A percentile compares a stretch with the other conserved stretches of the same genome.
Conservation (phyloP, 2,797 vertebrate species). For the Peromyscus eremicus region DNA sequence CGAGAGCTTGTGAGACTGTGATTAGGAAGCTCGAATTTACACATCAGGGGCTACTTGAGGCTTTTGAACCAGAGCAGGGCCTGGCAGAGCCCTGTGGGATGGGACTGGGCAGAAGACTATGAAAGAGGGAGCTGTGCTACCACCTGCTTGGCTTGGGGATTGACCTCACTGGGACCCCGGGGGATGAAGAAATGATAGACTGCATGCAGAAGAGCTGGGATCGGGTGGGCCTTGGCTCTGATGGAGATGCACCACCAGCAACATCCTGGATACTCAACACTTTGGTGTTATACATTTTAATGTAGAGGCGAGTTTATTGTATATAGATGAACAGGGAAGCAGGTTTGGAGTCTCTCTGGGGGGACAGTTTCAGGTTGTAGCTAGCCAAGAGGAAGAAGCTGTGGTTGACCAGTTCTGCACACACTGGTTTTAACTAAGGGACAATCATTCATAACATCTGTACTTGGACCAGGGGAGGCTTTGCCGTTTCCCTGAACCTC, state of each 20-base stretch:
- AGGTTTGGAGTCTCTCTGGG: background rate
- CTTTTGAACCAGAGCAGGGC: background rate
- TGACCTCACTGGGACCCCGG: too few relatives aligned
- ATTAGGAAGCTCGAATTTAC: background rate
- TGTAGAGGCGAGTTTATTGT: background rate
- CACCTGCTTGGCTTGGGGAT: background rate
- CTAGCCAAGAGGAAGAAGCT: background rate
- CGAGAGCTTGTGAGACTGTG: background rate
- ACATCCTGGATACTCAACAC: background rate
- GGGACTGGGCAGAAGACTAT: background rate
- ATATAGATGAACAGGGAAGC: background rate
- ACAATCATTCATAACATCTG: too few relatives aligned
- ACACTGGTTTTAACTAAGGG: background rate
- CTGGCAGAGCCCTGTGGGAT: background rate
- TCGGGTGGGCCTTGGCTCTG: background rate
- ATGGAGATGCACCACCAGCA: background rate
- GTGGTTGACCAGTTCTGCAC: background rate
- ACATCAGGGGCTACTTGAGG: background rate
- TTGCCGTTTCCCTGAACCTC: background rate
- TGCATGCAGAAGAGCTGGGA: background rate
- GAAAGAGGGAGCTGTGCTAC: background rate
- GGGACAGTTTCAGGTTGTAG: background rate
- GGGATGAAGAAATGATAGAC: background rate
- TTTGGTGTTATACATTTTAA: background rate
- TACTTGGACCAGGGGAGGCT: background rate